These are phyloP conservation scores for Pachydiplax longipennis DNA, from an alignment of 2,888 invertebrate genomes.

Conservation along the genomic window DNA sequence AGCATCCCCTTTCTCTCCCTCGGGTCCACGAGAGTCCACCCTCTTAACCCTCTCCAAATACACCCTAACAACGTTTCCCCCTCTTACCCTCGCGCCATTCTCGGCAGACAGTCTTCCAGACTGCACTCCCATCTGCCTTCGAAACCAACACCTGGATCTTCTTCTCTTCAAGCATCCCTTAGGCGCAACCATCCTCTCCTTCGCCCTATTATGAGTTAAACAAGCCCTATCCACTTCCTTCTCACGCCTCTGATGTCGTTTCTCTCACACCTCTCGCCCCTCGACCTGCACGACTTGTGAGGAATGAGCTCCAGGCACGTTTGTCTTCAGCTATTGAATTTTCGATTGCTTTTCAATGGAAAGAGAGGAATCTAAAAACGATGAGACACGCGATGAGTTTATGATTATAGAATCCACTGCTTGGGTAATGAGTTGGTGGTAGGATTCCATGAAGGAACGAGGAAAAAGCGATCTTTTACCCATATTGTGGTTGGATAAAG, in stretches of 20 bases:
- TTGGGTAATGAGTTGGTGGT: too few relatives aligned
- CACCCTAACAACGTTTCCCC: not conserved
- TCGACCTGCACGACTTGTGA: not conserved
- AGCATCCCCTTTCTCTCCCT: not conserved
- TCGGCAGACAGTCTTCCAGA: constrained; percentile 15
- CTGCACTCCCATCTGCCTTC: not conserved
- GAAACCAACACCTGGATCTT: not conserved
- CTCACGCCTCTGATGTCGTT: not conserved
- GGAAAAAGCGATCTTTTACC: too few relatives aligned
- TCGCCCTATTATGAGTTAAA: not conserved
- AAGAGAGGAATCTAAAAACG: too few relatives aligned
- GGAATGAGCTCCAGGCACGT: too few relatives aligned
- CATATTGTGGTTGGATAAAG: too few relatives aligned
- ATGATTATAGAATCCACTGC: too few relatives aligned
- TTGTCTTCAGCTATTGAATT: too few relatives aligned
- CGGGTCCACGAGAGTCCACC: not conserved
- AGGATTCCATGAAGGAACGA: too few relatives aligned
- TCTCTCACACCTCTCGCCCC: not conserved
- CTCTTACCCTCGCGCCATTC: not conserved
- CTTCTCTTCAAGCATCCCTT: not conserved
- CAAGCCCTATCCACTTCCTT: not conserved
- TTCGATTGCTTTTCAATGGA: too few relatives aligned
- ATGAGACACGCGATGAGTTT: too few relatives aligned
- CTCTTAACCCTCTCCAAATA: not conserved
- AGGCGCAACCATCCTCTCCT: not conserved